A percentile compares a stretch with the other conserved stretches of the same genome.
phyloP scores from a whole-genome alignment of 2,888 invertebrate genomes.

The Drosophila eohydei region DNA sequence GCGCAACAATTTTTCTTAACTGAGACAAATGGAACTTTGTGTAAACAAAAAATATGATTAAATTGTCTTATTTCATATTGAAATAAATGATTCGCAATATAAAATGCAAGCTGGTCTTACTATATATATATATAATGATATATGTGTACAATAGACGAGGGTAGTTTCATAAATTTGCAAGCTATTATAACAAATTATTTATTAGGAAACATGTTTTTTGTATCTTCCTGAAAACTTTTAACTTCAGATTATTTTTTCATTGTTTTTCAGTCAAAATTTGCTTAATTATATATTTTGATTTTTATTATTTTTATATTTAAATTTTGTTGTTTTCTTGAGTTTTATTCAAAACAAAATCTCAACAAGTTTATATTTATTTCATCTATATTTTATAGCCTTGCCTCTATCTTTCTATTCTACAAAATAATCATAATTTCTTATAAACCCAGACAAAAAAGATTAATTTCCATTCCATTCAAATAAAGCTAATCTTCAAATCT shows the following conservation, averaged over 20 bases:
- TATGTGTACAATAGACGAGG: not conserved
- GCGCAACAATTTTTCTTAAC: conserved; percentile 1
- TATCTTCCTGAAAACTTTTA: not conserved
- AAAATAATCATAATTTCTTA: no score
- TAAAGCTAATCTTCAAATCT: no score
- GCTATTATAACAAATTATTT: no score
- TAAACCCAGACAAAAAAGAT: no score
- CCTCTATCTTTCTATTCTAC: no score
- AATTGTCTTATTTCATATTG: not conserved
- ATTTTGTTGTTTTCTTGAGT: not conserved
- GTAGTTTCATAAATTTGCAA: not conserved
- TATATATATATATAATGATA: not conserved
- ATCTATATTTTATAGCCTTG: no score
- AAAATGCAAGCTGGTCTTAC: not conserved
- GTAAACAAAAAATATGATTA: not conserved
- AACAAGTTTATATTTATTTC: no score
- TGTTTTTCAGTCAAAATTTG: not conserved
- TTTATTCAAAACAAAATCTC: no score
- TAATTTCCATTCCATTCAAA: no score
- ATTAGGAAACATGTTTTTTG: not conserved
- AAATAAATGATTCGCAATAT: not conserved
- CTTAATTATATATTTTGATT: no score
- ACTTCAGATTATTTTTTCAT: not conserved
- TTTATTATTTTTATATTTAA: not conserved
- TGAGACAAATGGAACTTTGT: conserved; percentile 6